Percentiles rank a stretch among this genome's conserved stretches.
These are phyloP conservation scores for Ceratosolen solmsi DNA, from an alignment of 1,140 invertebrate genomes.

Conservation along the genomic window DNA sequence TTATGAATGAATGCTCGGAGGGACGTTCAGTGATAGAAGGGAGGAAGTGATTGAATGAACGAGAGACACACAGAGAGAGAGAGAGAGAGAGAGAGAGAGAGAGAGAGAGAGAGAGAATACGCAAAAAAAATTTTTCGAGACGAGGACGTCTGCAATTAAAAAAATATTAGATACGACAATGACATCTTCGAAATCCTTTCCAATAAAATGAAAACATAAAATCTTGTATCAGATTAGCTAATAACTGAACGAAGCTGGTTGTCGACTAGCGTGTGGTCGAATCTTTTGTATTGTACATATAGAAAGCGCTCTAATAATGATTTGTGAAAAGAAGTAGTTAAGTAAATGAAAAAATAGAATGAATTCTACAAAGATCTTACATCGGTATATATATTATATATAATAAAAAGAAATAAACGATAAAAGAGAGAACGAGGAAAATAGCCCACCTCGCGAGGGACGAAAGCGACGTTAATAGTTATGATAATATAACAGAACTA, in stretches of 20 bases:
- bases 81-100: too few species aligned
- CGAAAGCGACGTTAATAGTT: constrained; percentile 25
- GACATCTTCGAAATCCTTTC: constrained; percentile 34
- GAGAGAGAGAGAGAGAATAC: neutral
- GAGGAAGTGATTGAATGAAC: neutral
- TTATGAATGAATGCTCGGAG: neutral
- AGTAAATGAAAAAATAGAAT: constrained; percentile 36
- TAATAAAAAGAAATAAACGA: constrained; percentile 32
- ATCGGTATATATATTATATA: constrained; percentile 49
- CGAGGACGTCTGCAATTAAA: constrained; percentile 8
- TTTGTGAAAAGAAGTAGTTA: constrained; percentile 28
- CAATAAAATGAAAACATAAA: constrained; percentile 29
- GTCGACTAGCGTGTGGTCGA: constrained; percentile 34
- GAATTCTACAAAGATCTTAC: constrained; percentile 32
- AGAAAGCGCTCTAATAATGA: constrained; percentile 40
- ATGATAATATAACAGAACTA: constrained; percentile 22
- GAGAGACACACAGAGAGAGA: neutral
- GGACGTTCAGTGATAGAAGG: neutral
- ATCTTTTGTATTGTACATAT: constrained; percentile 50
- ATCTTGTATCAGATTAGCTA: constrained; percentile 28
- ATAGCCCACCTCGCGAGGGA: constrained; percentile 34
- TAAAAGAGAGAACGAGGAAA: constrained; percentile 20
- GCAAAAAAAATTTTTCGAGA: neutral
- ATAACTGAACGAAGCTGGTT: constrained; percentile 39
- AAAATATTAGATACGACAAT: neutral